A percentile compares a stretch with the other conserved stretches of the same genome.
Conservation (phyloP, 2,797 vertebrate species). For the Leontopithecus rosalia region DNA sequence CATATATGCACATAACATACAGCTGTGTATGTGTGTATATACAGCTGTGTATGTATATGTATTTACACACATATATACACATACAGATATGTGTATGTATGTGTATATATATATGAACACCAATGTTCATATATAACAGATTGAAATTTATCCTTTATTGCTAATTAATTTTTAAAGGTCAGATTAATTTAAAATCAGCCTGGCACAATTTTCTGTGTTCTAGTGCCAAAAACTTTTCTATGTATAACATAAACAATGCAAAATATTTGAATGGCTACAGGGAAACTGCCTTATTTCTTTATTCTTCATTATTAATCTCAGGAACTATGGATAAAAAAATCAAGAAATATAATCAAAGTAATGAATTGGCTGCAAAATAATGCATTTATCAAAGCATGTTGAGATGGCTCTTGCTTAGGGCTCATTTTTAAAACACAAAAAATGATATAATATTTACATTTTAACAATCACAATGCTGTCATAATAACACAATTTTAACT, state of each 20-base stretch:
- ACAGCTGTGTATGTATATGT: background rate
- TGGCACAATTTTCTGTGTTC: background rate
- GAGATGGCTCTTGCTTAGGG: background rate
- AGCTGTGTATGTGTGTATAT: background rate
- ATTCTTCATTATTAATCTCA: background rate
- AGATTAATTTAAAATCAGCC: background rate
- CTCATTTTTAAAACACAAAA: background rate
- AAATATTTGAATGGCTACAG: background rate
- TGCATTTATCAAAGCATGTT: background rate
- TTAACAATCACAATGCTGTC: background rate
- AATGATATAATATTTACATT: background rate
- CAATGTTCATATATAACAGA: background rate
- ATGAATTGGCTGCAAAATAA: background rate
- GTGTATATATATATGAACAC: background rate
- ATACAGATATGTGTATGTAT: background rate
- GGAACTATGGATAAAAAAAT: background rate
- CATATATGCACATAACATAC: background rate
- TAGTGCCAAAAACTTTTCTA: background rate
- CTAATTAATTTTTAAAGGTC: background rate
- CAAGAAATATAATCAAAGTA: background rate
- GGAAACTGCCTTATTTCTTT: background rate
- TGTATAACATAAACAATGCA: background rate
- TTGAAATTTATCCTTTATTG: background rate
- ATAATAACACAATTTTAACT: background rate
- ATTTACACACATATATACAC: no score